Evolutionary conservation across 1,140 invertebrate genomes (phyloP).

Genomic region (Caenorhabditis remanei): DNA sequence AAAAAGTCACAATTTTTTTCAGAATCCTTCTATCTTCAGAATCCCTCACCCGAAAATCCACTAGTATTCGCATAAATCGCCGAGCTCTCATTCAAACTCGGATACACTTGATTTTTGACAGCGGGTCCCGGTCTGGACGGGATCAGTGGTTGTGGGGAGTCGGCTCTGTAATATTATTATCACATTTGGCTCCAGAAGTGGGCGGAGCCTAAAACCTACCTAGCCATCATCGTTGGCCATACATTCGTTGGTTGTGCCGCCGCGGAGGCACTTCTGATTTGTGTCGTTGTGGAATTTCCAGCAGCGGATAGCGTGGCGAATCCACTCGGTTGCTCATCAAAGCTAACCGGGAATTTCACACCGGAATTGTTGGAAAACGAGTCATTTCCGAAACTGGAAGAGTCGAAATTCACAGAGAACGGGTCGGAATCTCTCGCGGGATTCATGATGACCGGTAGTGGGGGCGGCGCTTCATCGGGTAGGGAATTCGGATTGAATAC

Average conservation of each 20-base stretch:
- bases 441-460: conserved; percentile 35
- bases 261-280: conserved; percentile 28
- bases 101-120: conserved; percentile 39
- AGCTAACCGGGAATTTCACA: conserved; percentile 26
- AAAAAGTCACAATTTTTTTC: too few species aligned
- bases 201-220: background rate
- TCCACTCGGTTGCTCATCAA: background rate
- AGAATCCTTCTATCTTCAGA: background rate
- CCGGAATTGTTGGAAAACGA: background rate
- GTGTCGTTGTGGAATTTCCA: background rate
- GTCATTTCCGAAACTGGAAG: background rate
- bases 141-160: conserved; percentile 60
- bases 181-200: background rate
- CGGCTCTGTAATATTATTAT: conserved; percentile 21
- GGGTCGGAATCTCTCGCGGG: background rate
- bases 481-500: conserved; percentile 23
- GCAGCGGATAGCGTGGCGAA: background rate
- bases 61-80: background rate
- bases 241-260: conserved; percentile 7
- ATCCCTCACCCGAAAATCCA: background rate
- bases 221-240: conserved; percentile 30
- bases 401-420: background rate
- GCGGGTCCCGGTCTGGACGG: conserved; percentile 49
- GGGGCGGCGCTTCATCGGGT: conserved; percentile 27
- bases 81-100: background rate